Percentiles rank a stretch among this genome's conserved stretches.
Evolutionary conservation across 37 sponge, comb jelly and placozoan genomes (phyloP).

Genomic region (Sycon ciliatum): DNA sequence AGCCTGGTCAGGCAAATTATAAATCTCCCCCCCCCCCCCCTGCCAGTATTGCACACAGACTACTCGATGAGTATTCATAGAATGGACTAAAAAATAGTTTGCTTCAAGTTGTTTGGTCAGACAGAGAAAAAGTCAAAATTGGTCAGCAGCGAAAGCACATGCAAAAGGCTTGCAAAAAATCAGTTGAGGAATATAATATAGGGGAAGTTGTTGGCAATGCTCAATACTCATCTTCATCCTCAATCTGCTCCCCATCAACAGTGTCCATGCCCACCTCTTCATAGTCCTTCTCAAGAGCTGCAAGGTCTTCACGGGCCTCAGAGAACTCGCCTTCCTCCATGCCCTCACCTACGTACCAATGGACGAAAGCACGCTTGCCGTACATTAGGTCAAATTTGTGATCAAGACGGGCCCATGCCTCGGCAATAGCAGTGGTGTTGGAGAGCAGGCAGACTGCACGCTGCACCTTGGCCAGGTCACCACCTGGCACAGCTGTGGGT

Average conservation of each 20-base stretch:
- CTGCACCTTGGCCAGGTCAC: slow-evolving; percentile 79
- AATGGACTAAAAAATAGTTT: too few species aligned
- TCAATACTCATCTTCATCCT: slow-evolving; percentile 70
- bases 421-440: slow-evolving; percentile 90
- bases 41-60: too few species aligned
- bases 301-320: slow-evolving; percentile 90
- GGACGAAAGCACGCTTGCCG: slow-evolving; percentile 90
- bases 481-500: slow-evolving; percentile 76
- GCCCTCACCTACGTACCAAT: slow-evolving; percentile 96
- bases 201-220: too few species aligned
- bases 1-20: too few species aligned
- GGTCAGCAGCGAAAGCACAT: too few species aligned
- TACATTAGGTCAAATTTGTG: slow-evolving; percentile 96
- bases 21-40: too few species aligned
- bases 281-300: slow-evolving; percentile 90
- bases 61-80: too few species aligned
- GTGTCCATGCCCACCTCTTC: slow-evolving; percentile 84
- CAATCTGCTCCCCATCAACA: slow-evolving; percentile 48
- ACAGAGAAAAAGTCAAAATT: too few species aligned
- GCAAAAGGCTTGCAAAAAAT: too few species aligned
- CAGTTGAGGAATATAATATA: too few species aligned
- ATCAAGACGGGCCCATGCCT: slow-evolving; percentile 83
- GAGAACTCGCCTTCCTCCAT: slow-evolving; percentile 98
- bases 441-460: slow-evolving; percentile 82
- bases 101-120: too few species aligned